These are phyloP conservation scores for Ramphastos sulfuratus DNA, from an alignment of 2,113 vertebrate species.

Conservation along the genomic window DNA sequence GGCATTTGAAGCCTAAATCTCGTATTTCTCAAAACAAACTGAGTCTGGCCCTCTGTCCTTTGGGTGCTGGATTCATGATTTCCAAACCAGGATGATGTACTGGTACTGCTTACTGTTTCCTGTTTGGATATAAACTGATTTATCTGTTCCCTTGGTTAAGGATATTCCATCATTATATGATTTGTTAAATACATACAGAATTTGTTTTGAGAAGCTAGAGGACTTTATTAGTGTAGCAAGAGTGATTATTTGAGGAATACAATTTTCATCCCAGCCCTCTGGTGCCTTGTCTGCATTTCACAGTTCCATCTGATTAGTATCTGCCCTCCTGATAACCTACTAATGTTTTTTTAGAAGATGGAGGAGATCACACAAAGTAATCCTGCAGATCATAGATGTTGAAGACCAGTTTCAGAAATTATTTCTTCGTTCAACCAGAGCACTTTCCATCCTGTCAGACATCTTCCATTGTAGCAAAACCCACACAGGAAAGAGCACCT, in stretches of 20 bases:
- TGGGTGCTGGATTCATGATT: neutral
- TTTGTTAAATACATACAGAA: neutral
- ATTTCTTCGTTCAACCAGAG: neutral
- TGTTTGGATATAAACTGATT: neutral
- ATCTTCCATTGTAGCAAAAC: neutral
- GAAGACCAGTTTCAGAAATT: neutral
- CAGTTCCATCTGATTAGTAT: neutral
- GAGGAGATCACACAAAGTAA: neutral
- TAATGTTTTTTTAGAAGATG: neutral
- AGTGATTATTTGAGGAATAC: neutral
- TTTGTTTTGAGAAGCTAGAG: neutral
- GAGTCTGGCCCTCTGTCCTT: neutral
- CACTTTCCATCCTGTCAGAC: neutral
- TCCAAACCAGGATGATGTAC: neutral
- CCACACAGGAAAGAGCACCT: neutral
- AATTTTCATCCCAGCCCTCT: neutral
- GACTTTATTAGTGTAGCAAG: neutral
- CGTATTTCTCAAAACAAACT: neutral
- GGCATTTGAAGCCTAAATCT: neutral
- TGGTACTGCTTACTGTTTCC: neutral
- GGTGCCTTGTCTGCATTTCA: neutral
- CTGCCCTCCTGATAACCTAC: neutral
- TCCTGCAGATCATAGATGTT: neutral
- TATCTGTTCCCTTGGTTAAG: neutral
- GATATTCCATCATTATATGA: neutral